A percentile compares a stretch with the other conserved stretches of the same genome.
Evolutionary conservation across 2,113 vertebrate genomes (phyloP).

Genomic region (Tinamus guttatus): DNA sequence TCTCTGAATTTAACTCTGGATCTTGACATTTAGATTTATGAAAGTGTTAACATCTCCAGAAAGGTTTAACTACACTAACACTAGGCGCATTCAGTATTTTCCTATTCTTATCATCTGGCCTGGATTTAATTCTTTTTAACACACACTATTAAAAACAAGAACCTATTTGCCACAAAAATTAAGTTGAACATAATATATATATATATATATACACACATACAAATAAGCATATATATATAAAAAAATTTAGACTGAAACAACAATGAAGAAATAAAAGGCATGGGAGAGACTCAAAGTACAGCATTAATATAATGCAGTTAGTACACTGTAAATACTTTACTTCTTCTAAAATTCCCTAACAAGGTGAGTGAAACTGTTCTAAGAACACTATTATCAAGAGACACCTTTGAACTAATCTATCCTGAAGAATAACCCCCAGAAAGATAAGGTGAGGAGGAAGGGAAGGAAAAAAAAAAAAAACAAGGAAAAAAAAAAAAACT

Average conservation of each 20-base stretch:
- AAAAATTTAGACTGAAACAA: constrained; percentile 2
- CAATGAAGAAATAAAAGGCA: neutral
- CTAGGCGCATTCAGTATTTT: neutral
- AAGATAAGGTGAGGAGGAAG: constrained; percentile 67
- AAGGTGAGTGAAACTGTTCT: constrained; percentile 79
- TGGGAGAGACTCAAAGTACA: neutral
- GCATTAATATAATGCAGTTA: constrained; percentile 36
- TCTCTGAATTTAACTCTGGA: constrained; percentile 65
- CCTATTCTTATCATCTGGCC: neutral
- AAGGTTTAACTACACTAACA: constrained; percentile 32
- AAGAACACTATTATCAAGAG: constrained; percentile 79
- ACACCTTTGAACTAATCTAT: constrained; percentile 84
- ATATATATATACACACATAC: neutral
- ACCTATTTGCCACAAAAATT: constrained; percentile 31
- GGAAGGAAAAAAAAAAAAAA: neutral
- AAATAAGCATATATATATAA: neutral
- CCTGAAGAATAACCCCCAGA: constrained; percentile 83
- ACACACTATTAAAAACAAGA: neutral
- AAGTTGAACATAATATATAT: neutral
- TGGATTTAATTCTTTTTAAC: neutral
- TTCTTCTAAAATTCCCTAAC: constrained; percentile 79
- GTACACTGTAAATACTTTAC: constrained; percentile 53
- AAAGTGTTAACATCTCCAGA: constrained; percentile 48
- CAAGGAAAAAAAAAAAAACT: constrained; percentile 21
- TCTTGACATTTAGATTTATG: constrained; percentile 54